Percentiles rank a stretch among this genome's conserved stretches.
Conservation (phyloP, 2,113 vertebrate genomes). For the Silurus glanis region DNA sequence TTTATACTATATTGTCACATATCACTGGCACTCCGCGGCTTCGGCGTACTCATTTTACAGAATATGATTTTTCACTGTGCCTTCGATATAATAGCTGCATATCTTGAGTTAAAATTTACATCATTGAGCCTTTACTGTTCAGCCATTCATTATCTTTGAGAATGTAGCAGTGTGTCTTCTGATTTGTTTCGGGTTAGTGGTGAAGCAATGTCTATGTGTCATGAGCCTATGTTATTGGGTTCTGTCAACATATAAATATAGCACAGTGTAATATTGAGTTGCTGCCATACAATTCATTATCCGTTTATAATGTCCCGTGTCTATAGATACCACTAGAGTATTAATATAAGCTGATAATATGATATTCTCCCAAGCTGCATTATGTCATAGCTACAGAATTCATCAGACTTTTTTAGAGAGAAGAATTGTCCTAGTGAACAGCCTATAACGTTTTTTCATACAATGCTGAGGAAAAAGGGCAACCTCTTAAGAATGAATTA, state of each 20-base stretch:
- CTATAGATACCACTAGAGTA: slow-evolving; percentile 4
- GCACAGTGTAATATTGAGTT: neutral
- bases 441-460: neutral
- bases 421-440: neutral
- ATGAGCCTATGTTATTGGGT: slow-evolving; percentile 18
- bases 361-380: slow-evolving; percentile 7
- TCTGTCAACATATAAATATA: slow-evolving; percentile 16
- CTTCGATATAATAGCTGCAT: slow-evolving; percentile 44
- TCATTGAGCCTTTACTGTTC: slow-evolving; percentile 30
- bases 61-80: slow-evolving; percentile 51
- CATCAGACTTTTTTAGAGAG: neutral
- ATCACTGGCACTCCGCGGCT: slow-evolving; percentile 21
- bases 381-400: neutral
- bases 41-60: slow-evolving; percentile 7
- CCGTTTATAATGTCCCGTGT: slow-evolving; percentile 1
- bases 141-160: slow-evolving; percentile 2
- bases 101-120: slow-evolving; percentile 34
- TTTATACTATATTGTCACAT: slow-evolving; percentile 40
- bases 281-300: slow-evolving; percentile 15
- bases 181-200: slow-evolving; percentile 26
- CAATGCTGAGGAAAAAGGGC: neutral
- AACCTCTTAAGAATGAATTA: neutral
- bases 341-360: slow-evolving; percentile 1
- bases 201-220: slow-evolving; percentile 3
- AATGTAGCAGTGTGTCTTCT: slow-evolving; percentile 10